Conservation (phyloP, 2,888 invertebrate species). For the Zaprionus bogoriensis region DNA sequence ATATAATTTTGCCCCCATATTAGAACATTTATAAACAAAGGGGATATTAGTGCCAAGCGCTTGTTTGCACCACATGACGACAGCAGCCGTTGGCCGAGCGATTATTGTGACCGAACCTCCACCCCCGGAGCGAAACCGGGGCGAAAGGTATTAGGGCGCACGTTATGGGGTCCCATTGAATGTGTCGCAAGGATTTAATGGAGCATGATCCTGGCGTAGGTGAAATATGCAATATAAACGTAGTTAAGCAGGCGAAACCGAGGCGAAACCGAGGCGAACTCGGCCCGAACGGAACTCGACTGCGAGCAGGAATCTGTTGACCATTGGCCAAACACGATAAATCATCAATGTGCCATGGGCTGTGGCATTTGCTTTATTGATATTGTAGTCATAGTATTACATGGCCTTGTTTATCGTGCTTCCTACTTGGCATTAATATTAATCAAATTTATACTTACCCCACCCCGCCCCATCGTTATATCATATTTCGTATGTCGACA, state of each 20-base stretch:
- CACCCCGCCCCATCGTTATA: conserved; percentile 10
- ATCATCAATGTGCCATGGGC: conserved; percentile 55
- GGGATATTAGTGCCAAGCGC: conserved; percentile 67
- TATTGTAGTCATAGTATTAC: conserved; percentile 68
- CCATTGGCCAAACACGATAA: conserved; percentile 64
- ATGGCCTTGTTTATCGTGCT: conserved; percentile 45
- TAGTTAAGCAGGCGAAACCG: conserved; percentile 39
- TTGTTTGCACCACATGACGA: conserved; percentile 51
- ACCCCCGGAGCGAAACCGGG: not conserved
- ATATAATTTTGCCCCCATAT: conserved; percentile 64
- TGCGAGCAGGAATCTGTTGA: conserved; percentile 15
- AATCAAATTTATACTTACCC: conserved; percentile 62
- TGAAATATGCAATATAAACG: conserved; percentile 64
- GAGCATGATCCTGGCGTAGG: conserved; percentile 65
- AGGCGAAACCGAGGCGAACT: conserved; percentile 1
- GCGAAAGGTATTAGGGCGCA: conserved; percentile 69
- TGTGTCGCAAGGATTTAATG: conserved; percentile 79
- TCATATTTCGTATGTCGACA: conserved; percentile 13
- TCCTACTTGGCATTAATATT: conserved; percentile 62
- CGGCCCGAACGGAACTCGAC: conserved; percentile 18
- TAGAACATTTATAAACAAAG: conserved; percentile 80
- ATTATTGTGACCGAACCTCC: conserved; percentile 30
- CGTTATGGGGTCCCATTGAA: conserved; percentile 76
- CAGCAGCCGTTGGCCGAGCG: conserved; percentile 42
- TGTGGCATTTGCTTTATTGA: conserved; percentile 68